phyloP scores from a whole-genome alignment of 1,140 invertebrate genomes.

The Drosophila virilis region DNA sequence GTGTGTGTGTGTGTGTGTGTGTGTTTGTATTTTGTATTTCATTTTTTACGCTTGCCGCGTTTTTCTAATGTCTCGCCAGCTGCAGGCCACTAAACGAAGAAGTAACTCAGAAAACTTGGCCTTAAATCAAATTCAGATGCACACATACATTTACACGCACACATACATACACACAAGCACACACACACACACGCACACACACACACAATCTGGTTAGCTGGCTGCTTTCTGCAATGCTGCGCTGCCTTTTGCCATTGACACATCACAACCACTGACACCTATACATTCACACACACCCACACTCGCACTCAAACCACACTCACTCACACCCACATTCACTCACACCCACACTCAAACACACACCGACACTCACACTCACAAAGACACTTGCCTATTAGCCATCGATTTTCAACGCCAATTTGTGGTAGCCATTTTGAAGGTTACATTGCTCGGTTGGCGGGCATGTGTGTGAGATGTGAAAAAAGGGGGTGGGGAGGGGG shows the following conservation, averaged over 20 bases:
- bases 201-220: neutral
- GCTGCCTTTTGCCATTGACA: conserved; percentile 70
- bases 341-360: conserved; percentile 20
- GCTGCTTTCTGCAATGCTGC: conserved; percentile 54
- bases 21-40: conserved; percentile 35
- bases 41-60: conserved; percentile 62
- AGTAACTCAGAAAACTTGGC: conserved; percentile 53
- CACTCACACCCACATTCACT: neutral
- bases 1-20: conserved; percentile 21
- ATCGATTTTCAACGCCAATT: conserved; percentile 75
- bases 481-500: neutral
- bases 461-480: too few species aligned
- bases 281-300: conserved; percentile 22
- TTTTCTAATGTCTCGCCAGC: conserved; percentile 53
- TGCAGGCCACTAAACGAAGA: conserved; percentile 44
- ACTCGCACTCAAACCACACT: conserved; percentile 17
- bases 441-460: conserved; percentile 35
- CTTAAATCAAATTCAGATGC: conserved; percentile 74
- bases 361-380: conserved; percentile 4
- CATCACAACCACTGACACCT: conserved; percentile 49
- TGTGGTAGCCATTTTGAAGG: conserved; percentile 67
- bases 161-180: neutral
- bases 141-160: conserved; percentile 12
- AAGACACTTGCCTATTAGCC: conserved; percentile 57
- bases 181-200: neutral